Base-by-base conservation (phyloP, 2,888 invertebrate species). In the Catocala fraxini region DNA sequence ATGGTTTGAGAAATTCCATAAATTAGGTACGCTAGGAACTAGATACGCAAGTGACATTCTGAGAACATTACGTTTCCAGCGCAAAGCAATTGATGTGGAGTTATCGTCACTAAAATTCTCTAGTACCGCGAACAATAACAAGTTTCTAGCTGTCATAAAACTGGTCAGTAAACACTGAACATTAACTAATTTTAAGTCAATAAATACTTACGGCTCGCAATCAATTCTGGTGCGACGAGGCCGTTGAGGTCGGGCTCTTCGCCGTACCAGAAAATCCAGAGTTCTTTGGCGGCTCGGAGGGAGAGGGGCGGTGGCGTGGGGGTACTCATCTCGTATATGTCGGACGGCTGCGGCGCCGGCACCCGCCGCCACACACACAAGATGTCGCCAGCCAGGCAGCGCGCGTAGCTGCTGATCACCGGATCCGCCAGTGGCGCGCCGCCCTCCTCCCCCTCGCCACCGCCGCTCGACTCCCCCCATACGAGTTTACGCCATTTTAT, bases 181-280 rank as follows among this genome's bases (percentile, higher is more conserved):
- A 53, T 45, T 45, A 45, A 25, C 6, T 46, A 35, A 10, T 49
- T 9, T 39, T 7, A 41, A 51, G 25, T 42, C 15, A 57, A n/a
- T 41, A 33, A 42, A 72, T 85, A 96, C 97, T 97, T 93, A 99
- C 99, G 98, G 89, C 96, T 96, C 73, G 96, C 95, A 86, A 97
- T 96, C 75, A 99, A 96, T 88, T 98, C 98, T 11, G 97, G 96
- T 65, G 97, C 96, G 79, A 98, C 97, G 83, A 98, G 95, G 66
- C 97, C 97, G 83, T 96, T 96, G 72, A 98, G 96, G 92, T 98
- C 98, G 61, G 98, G 98, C 92, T 98, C 98, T 90, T 99, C 99
- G 85, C 99, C 99, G 95, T 99, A 99, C 99, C 99, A 99, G 95
- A 99, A 99, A 91, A 99, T 98, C 99, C 99, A 99, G 68, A 99